Evolutionary conservation across 2,888 invertebrate species (phyloP), one percentile per base, ranked within the genome.

Genomic region (Oscheius sp.): DNA sequence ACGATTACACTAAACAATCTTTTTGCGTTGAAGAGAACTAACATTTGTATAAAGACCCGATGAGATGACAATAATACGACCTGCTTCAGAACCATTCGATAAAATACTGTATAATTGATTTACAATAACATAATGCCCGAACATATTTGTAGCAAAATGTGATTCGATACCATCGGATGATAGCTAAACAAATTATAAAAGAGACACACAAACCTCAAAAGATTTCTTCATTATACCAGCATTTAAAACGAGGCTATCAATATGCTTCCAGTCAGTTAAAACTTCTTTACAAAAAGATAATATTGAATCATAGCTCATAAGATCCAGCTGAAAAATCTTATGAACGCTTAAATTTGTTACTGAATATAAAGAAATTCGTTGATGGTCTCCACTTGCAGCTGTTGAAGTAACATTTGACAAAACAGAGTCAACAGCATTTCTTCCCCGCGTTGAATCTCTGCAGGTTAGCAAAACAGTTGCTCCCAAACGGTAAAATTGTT

Each of bases 121-220:
- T 50, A 76, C 93, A n/a, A 95, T 88, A 61, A 93, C 89, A 86
- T 93, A 94, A 85, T 94, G 94, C 0, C 92, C 93, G 71, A 94
- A 88, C 85, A 93, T 92, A 86, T 93, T 93, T 0, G 92, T 91
- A 14, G 92, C 93, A 77, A 93, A 91, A 86, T 93, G 92, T 72
- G 92, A 90, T 87, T 93, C 93, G 84, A 91, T 91, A 1, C 91
- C 91, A 84, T 93, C 76, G 1, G 74, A 66, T 0, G 81, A 80
- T 91, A 80, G 90, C 89, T 0, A 92, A 92, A 78, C 89, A 89
- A 68, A 87, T 26, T 6, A 47, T 47, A 45, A 24, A 49, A 30
- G 20, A 41, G 20, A 41, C 2, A 41, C 30, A 36, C 67, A 2
- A 12, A 83, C 82, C 71, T 80, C 74, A 88, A 75, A 83, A 0